Evolutionary conservation across 2,113 vertebrate genomes (phyloP).

Genomic region (Tricholaema leucomelas): DNA sequence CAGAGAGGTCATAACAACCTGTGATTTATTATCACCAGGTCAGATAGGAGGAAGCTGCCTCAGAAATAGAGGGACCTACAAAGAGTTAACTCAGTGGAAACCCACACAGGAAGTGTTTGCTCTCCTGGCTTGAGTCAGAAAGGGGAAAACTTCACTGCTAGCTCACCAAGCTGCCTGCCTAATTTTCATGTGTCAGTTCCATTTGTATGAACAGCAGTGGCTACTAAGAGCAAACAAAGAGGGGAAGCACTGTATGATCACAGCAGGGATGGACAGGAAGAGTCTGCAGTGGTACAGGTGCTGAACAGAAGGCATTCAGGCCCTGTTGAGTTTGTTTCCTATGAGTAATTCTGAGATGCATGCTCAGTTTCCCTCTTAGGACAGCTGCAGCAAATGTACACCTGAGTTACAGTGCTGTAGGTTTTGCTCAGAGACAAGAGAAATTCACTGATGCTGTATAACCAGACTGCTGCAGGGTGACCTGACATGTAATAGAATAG

Average conservation of each 20-base stretch:
- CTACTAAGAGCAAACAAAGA: background rate
- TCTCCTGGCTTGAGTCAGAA: background rate
- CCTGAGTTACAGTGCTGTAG: background rate
- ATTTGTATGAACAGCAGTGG: background rate
- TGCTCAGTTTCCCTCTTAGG: background rate
- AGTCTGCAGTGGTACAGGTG: background rate
- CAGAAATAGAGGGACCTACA: background rate
- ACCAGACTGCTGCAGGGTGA: background rate
- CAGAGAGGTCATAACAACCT: background rate
- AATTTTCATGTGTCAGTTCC: background rate
- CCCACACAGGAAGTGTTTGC: background rate
- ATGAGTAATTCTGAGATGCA: background rate
- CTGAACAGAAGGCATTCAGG: background rate
- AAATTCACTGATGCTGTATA: background rate
- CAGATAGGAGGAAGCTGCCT: background rate
- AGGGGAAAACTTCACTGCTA: background rate
- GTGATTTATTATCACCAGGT: background rate
- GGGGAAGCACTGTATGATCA: background rate
- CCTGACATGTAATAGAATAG: too few relatives aligned
- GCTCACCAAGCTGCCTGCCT: background rate
- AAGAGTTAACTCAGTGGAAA: background rate
- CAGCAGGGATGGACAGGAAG: conserved; percentile 5
- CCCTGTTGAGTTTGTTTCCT: background rate
- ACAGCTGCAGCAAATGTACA: background rate
- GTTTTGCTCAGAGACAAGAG: background rate